These are phyloP conservation scores for Rotaria macrura DNA, from an alignment of 2,888 invertebrate genomes.

Conservation along the genomic window DNA sequence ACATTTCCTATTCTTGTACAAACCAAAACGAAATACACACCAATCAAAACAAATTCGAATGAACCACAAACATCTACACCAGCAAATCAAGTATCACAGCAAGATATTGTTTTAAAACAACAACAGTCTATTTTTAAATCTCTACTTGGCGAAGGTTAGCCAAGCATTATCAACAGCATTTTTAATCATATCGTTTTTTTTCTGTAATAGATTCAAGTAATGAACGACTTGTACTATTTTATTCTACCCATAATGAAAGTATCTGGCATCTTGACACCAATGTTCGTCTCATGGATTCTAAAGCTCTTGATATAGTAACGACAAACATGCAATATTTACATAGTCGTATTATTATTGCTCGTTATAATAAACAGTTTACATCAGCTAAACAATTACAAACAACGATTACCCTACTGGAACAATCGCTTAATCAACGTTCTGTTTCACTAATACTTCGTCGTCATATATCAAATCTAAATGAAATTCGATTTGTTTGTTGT, in stretches of 20 bases:
- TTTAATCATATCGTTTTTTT: background rate
- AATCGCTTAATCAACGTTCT: background rate
- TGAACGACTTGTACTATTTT: background rate
- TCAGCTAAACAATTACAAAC: background rate
- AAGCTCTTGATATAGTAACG: background rate
- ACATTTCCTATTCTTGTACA: background rate
- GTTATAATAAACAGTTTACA: background rate
- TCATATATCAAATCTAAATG: background rate
- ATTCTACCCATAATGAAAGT: background rate
- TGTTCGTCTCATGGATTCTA: background rate
- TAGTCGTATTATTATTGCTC: background rate
- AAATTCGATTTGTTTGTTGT: background rate
- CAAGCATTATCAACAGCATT: background rate
- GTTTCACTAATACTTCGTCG: background rate
- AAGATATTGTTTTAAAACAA: background rate
- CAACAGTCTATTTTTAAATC: conserved; percentile 6
- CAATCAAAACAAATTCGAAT: background rate
- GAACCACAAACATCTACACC: background rate
- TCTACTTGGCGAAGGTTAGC: background rate
- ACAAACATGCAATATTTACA: background rate
- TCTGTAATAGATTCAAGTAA: background rate
- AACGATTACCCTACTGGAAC: background rate
- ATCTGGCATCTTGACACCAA: background rate
- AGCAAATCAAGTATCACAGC: background rate
- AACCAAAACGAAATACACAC: background rate